Base-by-base conservation (phyloP, 53 echinoderm and acorn worm genomes). In the Glandiceps talaboti region DNA sequence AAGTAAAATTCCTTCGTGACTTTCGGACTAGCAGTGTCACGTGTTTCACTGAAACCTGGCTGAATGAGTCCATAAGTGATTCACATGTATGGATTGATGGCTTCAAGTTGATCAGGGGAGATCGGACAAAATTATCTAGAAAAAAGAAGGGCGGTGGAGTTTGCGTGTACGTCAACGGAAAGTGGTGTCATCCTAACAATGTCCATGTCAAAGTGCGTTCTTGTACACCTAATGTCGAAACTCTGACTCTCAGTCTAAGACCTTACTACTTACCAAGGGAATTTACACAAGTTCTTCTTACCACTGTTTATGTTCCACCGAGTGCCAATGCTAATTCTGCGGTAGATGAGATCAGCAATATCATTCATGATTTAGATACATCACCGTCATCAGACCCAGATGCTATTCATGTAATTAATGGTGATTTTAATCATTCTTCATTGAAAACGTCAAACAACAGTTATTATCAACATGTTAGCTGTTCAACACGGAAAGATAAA, bases 11-110 rank as follows among this genome's bases (percentile, higher is more conserved):
- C 20, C 64, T 45, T 6, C 64, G 20, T 45, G 87, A 90, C 75
- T 90, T 82, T n/a, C 74, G 90, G 77, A 84, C 84, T 32, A 30
- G 84, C 20, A 75, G 90, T 75, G 29, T 90, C 31, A 75, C 87
- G 73, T 84, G 76, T 31, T 87, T 90, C 77, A 90, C 82, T 26
- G 87, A 90, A 79, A 90, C 87, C 45, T 90, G 90, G 87, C 76
- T 90, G 26, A 82, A 78, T 31, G 82, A 82, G 26, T 27, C 45
- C 28, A 84, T 83, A 6, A 84, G 77, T 14, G 80, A 85, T 33
- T 12, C 64, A 45, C 64, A 45, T 12, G 64, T 45, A 45, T 20
- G 64, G 6, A 45, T 45, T 20, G 64, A 45, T 45, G 64, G 64
- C 20, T 45, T 45, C 64, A 6, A 45, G 64, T 45, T 45, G 20